Base-by-base conservation (phyloP, 2,888 invertebrate species). In the Phrixothrix hirtus region DNA sequence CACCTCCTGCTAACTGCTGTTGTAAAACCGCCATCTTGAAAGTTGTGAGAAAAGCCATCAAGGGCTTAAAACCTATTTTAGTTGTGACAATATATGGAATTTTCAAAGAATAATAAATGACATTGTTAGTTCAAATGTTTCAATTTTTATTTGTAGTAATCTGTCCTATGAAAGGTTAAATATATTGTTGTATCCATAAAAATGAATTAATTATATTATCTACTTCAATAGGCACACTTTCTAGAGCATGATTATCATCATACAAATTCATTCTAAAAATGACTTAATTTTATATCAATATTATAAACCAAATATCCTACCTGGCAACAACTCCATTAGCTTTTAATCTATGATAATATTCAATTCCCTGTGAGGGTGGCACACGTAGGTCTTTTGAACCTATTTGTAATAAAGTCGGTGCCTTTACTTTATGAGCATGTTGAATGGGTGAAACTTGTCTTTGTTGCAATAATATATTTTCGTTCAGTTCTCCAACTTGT, bases 351-450 rank as follows among this genome's bases (percentile, higher is more conserved):
- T 84, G 78, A 60, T 86, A 86, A 72, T 86, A 89, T 64, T 86
- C 82, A 57, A 85, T 73, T 0, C 88, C 88, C 75, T 92, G 92
- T 66, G 81, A 81, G 5, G 81, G 77, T 0, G 93, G 92, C 13
- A 95, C 94, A 14, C 95, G 77, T 43, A 85, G 77, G 77, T 96
- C 95, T 58, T 85, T 86, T 17, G 82, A 80, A 1, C 95, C 95
- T 44, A 95, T 76, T 75, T 90, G 82, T 21, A 96, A 72, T 43
- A 93, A 79, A 1, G 89, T 87, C 1, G 95, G 91, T 0, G 90
- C 87, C 63, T 78, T 81, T 0, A 89, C 88, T 46, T 81, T 81
- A 58, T 86, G 83, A 0, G 81, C 84, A 67, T 86, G 80, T 14
- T 77, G 76, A 2, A 90, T 80, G 0, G 92, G 91, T 0, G 91